Evolutionary conservation across 2,888 invertebrate species (phyloP).

Genomic region (Heliconius cydno): DNA sequence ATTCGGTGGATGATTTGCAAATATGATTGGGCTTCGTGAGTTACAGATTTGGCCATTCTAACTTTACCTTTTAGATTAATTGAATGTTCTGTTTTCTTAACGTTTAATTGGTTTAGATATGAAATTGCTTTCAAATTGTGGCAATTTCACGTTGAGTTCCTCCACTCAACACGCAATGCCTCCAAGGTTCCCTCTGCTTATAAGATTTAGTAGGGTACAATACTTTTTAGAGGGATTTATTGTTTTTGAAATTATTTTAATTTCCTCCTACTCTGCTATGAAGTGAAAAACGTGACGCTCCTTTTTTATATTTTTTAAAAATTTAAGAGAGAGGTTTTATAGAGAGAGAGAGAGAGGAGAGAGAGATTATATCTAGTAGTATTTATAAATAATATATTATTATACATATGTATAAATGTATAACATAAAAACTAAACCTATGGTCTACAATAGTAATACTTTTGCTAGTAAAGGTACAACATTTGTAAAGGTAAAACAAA

Average conservation of each 20-base stretch:
- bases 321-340: not conserved
- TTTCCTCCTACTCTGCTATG: not conserved
- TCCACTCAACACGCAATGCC: too few species aligned
- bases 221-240: not conserved
- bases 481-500: slow-evolving; percentile 31
- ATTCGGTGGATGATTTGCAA: slow-evolving; percentile 26
- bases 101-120: slow-evolving; percentile 15
- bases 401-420: not conserved
- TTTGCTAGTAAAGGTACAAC: not conserved
- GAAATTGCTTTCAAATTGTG: not conserved
- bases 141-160: too few species aligned
- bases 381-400: too few species aligned
- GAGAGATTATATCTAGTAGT: too few species aligned
- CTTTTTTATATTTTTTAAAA: not conserved
- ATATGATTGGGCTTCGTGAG: slow-evolving; percentile 23
- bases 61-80: slow-evolving; percentile 28
- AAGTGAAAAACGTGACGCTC: too few species aligned
- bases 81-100: slow-evolving; percentile 1
- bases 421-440: slow-evolving; percentile 4
- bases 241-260: not conserved
- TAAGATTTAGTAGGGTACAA: too few species aligned
- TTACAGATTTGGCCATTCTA: slow-evolving; percentile 20
- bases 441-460: not conserved
- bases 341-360: too few species aligned
- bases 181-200: too few species aligned